phyloP scores from a whole-genome alignment of 1,140 invertebrate species.

The Drosophila tani region DNA sequence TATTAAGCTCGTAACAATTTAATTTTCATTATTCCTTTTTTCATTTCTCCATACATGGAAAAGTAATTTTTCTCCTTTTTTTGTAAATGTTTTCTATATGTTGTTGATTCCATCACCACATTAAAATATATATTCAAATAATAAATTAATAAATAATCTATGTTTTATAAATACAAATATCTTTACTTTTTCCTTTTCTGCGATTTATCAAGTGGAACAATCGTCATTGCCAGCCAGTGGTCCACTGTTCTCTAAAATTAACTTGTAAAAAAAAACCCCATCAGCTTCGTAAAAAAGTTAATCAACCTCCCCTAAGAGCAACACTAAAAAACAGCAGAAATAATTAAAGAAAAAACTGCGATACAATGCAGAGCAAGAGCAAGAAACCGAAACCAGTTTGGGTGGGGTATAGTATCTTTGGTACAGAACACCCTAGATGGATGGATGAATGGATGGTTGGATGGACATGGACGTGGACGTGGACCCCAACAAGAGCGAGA shows the following conservation, averaged over 20 bases:
- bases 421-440: constrained; percentile 26
- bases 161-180: not conserved
- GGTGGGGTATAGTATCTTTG: constrained; percentile 32
- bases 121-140: too few relatives aligned
- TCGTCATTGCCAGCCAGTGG: not conserved
- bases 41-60: not conserved
- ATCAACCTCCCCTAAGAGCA: constrained; percentile 20
- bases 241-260: not conserved
- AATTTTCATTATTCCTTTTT: not conserved
- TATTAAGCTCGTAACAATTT: not conserved
- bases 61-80: too few relatives aligned
- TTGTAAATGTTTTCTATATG: too few relatives aligned
- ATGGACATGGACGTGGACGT: constrained; percentile 8
- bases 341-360: constrained; percentile 60
- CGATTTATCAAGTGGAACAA: constrained; percentile 6
- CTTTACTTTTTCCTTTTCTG: not conserved
- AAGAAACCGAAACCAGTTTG: constrained; percentile 71
- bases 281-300: constrained; percentile 22
- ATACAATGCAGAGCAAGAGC: constrained; percentile 60
- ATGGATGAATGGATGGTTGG: constrained; percentile 16
- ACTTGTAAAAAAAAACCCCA: not conserved
- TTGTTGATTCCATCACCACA: too few relatives aligned
- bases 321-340: constrained; percentile 33
- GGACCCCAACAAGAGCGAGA: constrained; percentile 71
- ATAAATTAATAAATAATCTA: too few relatives aligned